Base-by-base conservation (phyloP, 2,797 vertebrate genomes). In the Bryconaethiops microstoma region DNA sequence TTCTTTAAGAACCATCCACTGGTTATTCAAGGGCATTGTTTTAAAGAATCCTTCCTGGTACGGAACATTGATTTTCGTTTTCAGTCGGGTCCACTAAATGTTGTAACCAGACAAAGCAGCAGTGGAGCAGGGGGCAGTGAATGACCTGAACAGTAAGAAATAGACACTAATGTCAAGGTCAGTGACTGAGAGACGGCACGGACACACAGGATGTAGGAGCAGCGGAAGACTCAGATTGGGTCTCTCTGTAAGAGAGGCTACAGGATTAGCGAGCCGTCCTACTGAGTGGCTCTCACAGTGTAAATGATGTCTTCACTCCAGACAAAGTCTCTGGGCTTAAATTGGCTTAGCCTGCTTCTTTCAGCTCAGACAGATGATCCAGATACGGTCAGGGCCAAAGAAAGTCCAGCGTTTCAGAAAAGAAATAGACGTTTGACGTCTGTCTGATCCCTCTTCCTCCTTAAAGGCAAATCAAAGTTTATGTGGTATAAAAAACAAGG, bases 311-410 rank as follows among this genome's bases (percentile, higher is more conserved):
- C 17, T 65, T 65, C 19, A 35, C 63, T 40, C 7, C 35, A 65
- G 63, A 65, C 63, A 40, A 65, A 65, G 63, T n/a, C 63, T 40
- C 35, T 19, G 35, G 5, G 63, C 70, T 75, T 75, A 52, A 76
- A 74, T 75, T 14, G 79, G 73, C 25, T 76, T 48, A 75, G 72
- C 62, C 72, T 76, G 79, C 50, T 45, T 76, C 64, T 68, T 25
- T 52, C 57, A 81, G 12, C 7, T 35, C 74, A 81, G 74, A 72
- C 74, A 77, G 57, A 59, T 21, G 57, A 81, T 5, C 10, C 7
- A 7, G 55, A 16, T 13, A 17, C 8, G 48, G 16, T 23, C 48
- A 5, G 2, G 2, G 69, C 13, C 7, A 13, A 71, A 70, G 5
- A 48, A 54, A 35, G 25, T 23, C 21, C 69, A 40, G 69, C 6